A percentile compares a stretch with the other conserved stretches of the same genome.
Conservation (phyloP, 1,140 invertebrate species). For the Leptinotarsa texana region DNA sequence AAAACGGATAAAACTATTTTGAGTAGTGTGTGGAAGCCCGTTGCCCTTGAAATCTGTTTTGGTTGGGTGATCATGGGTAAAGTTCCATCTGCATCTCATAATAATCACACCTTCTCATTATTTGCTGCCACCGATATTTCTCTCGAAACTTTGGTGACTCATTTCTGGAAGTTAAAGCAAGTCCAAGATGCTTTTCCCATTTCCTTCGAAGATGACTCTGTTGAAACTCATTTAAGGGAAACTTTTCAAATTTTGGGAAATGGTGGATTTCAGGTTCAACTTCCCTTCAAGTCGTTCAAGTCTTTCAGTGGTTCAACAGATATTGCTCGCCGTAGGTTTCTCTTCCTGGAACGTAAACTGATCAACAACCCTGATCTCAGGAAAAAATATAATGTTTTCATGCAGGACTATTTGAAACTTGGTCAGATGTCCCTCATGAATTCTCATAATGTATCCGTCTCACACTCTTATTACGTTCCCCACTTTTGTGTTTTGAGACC, state of each 20-base stretch:
- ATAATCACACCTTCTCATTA: too few relatives aligned
- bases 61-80: slow-evolving; percentile 18
- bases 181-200: background rate
- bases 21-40: background rate
- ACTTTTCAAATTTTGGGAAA: background rate
- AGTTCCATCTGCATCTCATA: too few relatives aligned
- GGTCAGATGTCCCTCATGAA: too few relatives aligned
- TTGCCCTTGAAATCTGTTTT: too few relatives aligned
- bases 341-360: background rate
- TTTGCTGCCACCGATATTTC: too few relatives aligned
- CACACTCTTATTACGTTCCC: background rate
- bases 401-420: too few relatives aligned
- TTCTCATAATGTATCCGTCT: background rate
- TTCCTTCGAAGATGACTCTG: background rate
- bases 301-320: background rate
- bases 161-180: too few relatives aligned
- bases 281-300: background rate
- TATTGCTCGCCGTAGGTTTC: background rate
- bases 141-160: background rate
- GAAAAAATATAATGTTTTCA: too few relatives aligned
- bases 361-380: background rate
- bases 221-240: background rate
- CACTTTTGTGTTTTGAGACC: too few relatives aligned
- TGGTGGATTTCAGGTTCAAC: background rate
- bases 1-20: background rate